phyloP scores from a whole-genome alignment of 2,797 vertebrate genomes.

The Catharus ustulatus region DNA sequence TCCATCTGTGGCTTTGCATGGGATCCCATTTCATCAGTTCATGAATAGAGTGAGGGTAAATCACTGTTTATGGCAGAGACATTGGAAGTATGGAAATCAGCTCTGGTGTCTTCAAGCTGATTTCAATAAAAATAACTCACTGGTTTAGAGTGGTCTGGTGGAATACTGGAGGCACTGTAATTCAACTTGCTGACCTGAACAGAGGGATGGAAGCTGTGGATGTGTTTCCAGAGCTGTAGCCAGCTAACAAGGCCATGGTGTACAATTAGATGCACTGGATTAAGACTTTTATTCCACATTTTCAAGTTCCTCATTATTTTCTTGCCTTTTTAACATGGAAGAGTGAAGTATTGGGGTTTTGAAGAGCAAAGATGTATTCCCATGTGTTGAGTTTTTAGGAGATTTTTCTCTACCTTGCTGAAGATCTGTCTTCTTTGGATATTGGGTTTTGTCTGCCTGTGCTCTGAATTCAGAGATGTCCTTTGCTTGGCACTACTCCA shows the following conservation, averaged over 20 bases:
- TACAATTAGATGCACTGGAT: not conserved
- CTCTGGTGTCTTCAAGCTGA: not conserved
- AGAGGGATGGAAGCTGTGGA: not conserved
- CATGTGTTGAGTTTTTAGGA: not conserved
- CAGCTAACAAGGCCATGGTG: rapidly evolving
- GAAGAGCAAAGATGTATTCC: not conserved
- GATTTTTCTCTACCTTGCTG: not conserved
- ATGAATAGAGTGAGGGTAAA: rapidly evolving
- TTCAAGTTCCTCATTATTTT: not conserved
- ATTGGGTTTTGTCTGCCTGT: not conserved
- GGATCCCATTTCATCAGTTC: not conserved
- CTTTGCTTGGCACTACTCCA: conserved; percentile 2
- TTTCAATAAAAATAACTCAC: not conserved
- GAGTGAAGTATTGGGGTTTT: not conserved
- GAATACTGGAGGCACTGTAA: not conserved
- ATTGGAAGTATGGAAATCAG: not conserved
- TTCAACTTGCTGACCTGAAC: not conserved
- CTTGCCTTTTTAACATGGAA: not conserved
- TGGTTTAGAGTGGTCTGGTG: not conserved
- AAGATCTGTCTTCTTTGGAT: not conserved
- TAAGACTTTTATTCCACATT: not conserved
- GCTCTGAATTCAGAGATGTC: not conserved
- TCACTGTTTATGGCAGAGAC: not conserved
- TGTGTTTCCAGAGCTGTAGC: not conserved
- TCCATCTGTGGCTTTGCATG: not conserved